Conservation (phyloP, 2,888 invertebrate genomes). For the Macrosoma leucophasiata region DNA sequence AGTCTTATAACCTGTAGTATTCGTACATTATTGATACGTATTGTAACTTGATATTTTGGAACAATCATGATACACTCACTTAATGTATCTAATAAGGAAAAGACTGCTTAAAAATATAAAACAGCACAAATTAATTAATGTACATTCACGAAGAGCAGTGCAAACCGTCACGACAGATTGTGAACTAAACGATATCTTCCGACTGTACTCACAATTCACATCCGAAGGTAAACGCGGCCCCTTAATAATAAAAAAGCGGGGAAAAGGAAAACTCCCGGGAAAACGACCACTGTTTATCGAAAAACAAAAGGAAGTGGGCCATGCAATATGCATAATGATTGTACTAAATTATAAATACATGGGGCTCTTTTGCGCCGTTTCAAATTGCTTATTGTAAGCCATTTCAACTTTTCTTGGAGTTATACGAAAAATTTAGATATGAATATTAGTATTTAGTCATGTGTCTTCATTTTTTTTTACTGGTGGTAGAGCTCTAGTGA, state of each 20-base stretch:
- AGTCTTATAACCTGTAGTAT: too few relatives aligned
- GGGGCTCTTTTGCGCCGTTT: slow-evolving; percentile 49
- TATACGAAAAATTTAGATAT: slow-evolving; percentile 19
- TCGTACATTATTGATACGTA: too few relatives aligned
- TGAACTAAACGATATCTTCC: slow-evolving; percentile 26
- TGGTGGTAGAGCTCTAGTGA: too few relatives aligned
- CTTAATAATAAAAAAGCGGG: slow-evolving; percentile 62
- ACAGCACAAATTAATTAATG: too few relatives aligned
- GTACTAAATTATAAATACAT: slow-evolving; percentile 63
- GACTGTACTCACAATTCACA: slow-evolving; percentile 49
- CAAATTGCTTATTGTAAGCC: slow-evolving; percentile 58
- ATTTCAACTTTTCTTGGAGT: slow-evolving; percentile 36
- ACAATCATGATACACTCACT: too few relatives aligned
- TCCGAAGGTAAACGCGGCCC: slow-evolving; percentile 51
- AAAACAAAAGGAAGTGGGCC: slow-evolving; percentile 60
- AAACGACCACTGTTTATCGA: slow-evolving; percentile 62
- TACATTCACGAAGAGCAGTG: slow-evolving; percentile 16
- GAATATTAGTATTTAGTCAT: too few relatives aligned
- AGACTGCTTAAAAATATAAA: too few relatives aligned
- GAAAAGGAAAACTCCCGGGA: slow-evolving; percentile 47
- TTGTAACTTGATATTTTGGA: too few relatives aligned
- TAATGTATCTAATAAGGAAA: too few relatives aligned
- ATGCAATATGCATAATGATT: slow-evolving; percentile 70
- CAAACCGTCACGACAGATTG: slow-evolving; percentile 19
- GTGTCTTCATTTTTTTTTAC: too few relatives aligned